These are phyloP conservation scores for Isotomurus palustris DNA, from an alignment of 2,888 invertebrate species.

Conservation along the genomic window DNA sequence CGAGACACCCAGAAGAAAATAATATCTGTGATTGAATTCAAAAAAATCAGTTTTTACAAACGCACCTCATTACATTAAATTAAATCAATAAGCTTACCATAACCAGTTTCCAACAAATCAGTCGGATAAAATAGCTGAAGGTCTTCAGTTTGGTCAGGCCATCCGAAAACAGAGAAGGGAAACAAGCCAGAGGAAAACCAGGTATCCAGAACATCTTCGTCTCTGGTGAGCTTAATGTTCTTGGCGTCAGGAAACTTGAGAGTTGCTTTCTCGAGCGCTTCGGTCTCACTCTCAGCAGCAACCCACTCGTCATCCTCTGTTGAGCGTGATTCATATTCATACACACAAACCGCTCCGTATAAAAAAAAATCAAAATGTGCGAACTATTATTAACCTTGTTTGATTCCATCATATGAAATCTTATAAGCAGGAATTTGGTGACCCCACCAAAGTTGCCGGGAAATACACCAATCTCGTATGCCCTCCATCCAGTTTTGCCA, in stretches of 20 bases:
- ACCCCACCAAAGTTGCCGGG: conserved; percentile 99
- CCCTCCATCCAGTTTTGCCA: conserved; percentile 97
- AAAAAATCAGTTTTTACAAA: conserved; percentile 44
- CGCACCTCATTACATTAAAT: neutral
- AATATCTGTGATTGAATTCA: conserved; percentile 57
- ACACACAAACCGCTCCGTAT: too few species aligned
- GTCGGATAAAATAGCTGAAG: conserved; percentile 85
- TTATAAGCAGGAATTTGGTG: conserved; percentile 94
- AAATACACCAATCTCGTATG: conserved; percentile 98
- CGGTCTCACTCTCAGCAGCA: conserved; percentile 56
- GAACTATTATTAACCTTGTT: conserved; percentile 4
- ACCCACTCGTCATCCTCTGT: conserved; percentile 34
- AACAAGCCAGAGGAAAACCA: conserved; percentile 98
- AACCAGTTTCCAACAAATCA: conserved; percentile 88
- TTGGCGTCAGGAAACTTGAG: conserved; percentile 56
- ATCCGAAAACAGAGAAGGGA: conserved; percentile 94
- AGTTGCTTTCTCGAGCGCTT: conserved; percentile 75
- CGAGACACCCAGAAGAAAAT: conserved; percentile 99
- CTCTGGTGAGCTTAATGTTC: conserved; percentile 62
- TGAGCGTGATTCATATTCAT: neutral
- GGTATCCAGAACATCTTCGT: conserved; percentile 96
- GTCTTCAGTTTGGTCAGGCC: conserved; percentile 71
- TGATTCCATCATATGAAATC: conserved; percentile 52
- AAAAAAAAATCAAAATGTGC: neutral
- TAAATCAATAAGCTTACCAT: conserved; percentile 54